A percentile compares a stretch with the other conserved stretches of the same genome.
These are phyloP conservation scores for Anas bahamensis DNA, from an alignment of 2,797 vertebrate genomes.

Conservation along the genomic window DNA sequence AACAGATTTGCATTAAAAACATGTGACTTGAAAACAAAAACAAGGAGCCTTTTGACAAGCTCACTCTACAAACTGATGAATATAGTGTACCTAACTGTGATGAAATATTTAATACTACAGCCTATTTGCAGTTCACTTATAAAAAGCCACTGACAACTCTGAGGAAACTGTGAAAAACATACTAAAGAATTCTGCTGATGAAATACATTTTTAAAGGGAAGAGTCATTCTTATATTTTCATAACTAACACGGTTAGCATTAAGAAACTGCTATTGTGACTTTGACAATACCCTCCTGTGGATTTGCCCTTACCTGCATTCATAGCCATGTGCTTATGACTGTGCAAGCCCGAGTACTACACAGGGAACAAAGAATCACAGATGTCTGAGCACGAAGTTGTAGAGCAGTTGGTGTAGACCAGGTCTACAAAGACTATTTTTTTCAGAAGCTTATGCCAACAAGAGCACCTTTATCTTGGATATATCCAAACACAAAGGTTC, in stretches of 20 bases:
- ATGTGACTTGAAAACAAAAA: slow-evolving; percentile 45
- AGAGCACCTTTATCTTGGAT: neutral
- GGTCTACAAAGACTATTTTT: slow-evolving; percentile 48
- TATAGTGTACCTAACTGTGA: slow-evolving; percentile 46
- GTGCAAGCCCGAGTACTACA: slow-evolving; percentile 31
- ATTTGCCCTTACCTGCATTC: slow-evolving; percentile 50
- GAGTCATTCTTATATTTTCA: slow-evolving; percentile 11
- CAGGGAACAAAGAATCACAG: slow-evolving; percentile 35
- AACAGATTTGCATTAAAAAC: slow-evolving; percentile 55
- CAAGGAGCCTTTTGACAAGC: slow-evolving; percentile 41
- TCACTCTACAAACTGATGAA: slow-evolving; percentile 47
- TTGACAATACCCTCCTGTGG: neutral
- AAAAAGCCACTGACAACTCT: slow-evolving; percentile 46
- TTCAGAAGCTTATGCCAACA: neutral
- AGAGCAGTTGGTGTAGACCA: slow-evolving; percentile 24
- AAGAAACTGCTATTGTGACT: slow-evolving; percentile 48
- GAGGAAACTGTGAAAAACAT: slow-evolving; percentile 50
- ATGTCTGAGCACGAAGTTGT: slow-evolving; percentile 1
- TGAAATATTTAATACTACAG: slow-evolving; percentile 72
- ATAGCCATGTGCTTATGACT: neutral
- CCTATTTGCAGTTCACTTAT: slow-evolving; percentile 49
- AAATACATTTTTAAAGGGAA: slow-evolving; percentile 47
- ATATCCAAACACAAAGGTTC: neutral
- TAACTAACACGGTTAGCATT: slow-evolving; percentile 38
- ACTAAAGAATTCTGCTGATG: slow-evolving; percentile 64